A percentile compares a stretch with the other conserved stretches of the same genome.
phyloP scores from a whole-genome alignment of 2,888 invertebrate species.

The Crioceris asparagi region DNA sequence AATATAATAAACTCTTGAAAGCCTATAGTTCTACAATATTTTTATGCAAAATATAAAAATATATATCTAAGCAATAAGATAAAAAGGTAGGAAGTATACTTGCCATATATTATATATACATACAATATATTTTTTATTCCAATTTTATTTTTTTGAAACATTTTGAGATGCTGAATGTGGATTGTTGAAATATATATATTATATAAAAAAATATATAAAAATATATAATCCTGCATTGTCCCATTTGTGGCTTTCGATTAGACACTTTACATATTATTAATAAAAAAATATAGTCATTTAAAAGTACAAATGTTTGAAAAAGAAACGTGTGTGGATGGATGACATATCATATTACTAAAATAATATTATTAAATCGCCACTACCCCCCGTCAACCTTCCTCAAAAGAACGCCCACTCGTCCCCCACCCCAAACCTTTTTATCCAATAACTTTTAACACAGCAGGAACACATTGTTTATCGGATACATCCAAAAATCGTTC shows the following conservation, averaged over 20 bases:
- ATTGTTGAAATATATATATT: constrained; percentile 15
- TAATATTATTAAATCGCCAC: constrained; percentile 23
- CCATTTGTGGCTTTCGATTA: constrained; percentile 26
- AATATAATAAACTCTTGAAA: constrained; percentile 6
- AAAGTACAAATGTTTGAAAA: constrained; percentile 65
- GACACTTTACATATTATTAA: too few relatives aligned
- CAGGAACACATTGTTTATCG: constrained; percentile 15
- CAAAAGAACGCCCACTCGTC: too few relatives aligned
- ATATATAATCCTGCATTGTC: constrained; percentile 20
- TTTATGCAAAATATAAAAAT: constrained; percentile 17
- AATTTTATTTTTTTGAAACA: constrained; percentile 21
- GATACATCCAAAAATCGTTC: constrained; percentile 1
- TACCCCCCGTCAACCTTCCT: too few relatives aligned
- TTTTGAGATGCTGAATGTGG: constrained; percentile 20
- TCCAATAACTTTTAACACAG: constrained; percentile 17
- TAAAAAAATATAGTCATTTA: constrained; percentile 74
- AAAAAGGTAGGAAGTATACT: constrained; percentile 20
- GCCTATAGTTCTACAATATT: constrained; percentile 19
- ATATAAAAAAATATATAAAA: too few relatives aligned
- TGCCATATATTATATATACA: constrained; percentile 18
- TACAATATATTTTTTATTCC: constrained; percentile 21
- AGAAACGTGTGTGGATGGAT: constrained; percentile 38
- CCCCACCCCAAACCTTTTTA: too few relatives aligned
- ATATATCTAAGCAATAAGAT: constrained; percentile 22
- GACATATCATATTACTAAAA: constrained; percentile 34